Percentiles rank a stretch among this genome's conserved stretches.
These are phyloP conservation scores for Plectus sambesii DNA, from an alignment of 1,140 invertebrate genomes.

Conservation along the genomic window DNA sequence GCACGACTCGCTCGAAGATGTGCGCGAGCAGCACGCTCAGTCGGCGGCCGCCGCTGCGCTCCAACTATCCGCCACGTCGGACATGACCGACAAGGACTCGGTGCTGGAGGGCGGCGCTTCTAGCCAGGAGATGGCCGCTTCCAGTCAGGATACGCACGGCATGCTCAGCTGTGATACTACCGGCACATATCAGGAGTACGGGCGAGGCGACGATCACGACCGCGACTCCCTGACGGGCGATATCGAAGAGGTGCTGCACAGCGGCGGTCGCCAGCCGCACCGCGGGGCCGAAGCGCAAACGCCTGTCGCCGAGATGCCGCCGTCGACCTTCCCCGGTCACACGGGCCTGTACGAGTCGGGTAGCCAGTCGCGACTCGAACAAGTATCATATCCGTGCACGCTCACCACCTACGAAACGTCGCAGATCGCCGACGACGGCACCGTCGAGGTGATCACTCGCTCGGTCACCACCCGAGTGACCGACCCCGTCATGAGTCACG, in stretches of 20 bases:
- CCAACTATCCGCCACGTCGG: not conserved
- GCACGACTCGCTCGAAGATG: constrained; percentile 33
- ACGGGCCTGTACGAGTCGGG: no score
- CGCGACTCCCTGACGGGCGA: constrained; percentile 34
- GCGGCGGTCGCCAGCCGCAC: no score
- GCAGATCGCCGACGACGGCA: constrained; percentile 30
- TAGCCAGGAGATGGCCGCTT: constrained; percentile 10
- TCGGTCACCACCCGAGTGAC: constrained; percentile 34
- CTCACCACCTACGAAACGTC: constrained; percentile 39
- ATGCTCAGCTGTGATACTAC: constrained; percentile 29
- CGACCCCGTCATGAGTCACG: constrained; percentile 36
- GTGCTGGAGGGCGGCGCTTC: constrained; percentile 7
- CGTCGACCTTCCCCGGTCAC: no score
- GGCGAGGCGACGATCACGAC: constrained; percentile 25
- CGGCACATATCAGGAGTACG: constrained; percentile 29
- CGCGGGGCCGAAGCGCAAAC: no score
- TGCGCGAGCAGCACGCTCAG: constrained; percentile 27
- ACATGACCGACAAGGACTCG: constrained; percentile 17
- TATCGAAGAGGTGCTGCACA: constrained; percentile 12
- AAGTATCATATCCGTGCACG: constrained; percentile 40
- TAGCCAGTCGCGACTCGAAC: no score
- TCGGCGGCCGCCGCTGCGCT: constrained; percentile 6
- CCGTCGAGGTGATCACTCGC: constrained; percentile 37
- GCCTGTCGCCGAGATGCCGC: no score
- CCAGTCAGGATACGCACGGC: constrained; percentile 20